Percentiles rank a stretch among this genome's conserved stretches.
Evolutionary conservation across 2,113 vertebrate genomes (phyloP).

Genomic region (Coptodon rendalli): DNA sequence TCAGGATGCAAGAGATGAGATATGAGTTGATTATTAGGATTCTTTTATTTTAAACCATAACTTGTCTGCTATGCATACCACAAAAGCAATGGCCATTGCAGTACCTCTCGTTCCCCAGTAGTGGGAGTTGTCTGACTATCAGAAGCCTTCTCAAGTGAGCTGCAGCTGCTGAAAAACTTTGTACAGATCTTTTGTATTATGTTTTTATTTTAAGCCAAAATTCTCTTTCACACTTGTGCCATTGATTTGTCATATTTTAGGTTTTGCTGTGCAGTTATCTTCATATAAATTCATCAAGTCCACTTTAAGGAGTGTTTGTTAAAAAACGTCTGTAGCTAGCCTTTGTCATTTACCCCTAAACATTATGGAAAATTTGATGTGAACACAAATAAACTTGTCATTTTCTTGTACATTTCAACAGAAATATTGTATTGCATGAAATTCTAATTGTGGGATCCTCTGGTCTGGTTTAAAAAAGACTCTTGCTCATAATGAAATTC

Average conservation of each 20-base stretch:
- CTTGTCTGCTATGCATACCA: not conserved
- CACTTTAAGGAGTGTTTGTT: not conserved
- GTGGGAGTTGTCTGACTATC: constrained; percentile 16
- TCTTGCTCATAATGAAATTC: not conserved
- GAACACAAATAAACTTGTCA: not conserved
- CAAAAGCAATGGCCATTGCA: not conserved
- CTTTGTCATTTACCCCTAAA: not conserved
- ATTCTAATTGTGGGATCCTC: not conserved
- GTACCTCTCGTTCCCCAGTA: not conserved
- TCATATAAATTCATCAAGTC: not conserved
- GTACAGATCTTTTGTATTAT: not conserved
- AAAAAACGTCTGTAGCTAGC: not conserved
- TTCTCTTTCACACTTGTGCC: not conserved
- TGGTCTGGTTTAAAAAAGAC: not conserved
- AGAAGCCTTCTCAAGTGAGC: not conserved
- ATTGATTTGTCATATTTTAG: not conserved
- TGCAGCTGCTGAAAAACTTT: not conserved
- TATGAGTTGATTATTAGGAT: not conserved
- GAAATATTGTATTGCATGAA: not conserved
- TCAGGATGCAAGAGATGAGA: not conserved
- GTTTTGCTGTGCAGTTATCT: not conserved
- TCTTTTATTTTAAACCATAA: not conserved
- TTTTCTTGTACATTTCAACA: not conserved
- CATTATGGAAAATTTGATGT: not conserved
- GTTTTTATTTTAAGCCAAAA: not conserved